Conservation (phyloP, 1,140 invertebrate genomes). For the Oreohelix idahoensis region DNA sequence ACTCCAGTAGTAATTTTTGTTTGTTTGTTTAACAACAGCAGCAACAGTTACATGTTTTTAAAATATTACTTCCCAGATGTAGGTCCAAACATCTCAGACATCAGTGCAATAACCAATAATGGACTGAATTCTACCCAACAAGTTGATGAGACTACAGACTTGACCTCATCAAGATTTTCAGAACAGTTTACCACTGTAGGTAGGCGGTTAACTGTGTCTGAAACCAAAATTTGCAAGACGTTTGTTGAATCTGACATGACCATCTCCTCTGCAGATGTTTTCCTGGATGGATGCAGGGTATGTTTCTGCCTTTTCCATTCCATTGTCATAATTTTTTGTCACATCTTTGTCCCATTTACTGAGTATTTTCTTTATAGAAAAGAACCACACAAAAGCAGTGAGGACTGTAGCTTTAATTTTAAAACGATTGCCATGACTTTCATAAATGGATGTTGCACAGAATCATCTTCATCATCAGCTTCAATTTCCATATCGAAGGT, state of each 20-base stretch:
- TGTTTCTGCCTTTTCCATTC: conserved; percentile 49
- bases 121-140: conserved; percentile 44
- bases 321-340: too few species aligned
- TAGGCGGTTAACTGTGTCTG: neutral
- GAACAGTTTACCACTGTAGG: neutral
- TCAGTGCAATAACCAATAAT: conserved; percentile 61
- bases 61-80: conserved; percentile 42
- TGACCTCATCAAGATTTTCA: conserved; percentile 20
- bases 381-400: too few species aligned
- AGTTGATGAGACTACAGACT: conserved; percentile 38
- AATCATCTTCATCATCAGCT: too few species aligned
- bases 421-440: too few species aligned
- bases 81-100: conserved; percentile 50
- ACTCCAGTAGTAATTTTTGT: too few species aligned
- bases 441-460: too few species aligned
- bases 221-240: conserved; percentile 31
- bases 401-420: too few species aligned
- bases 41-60: too few species aligned
- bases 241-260: conserved; percentile 43
- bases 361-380: too few species aligned
- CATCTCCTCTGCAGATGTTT: conserved; percentile 41
- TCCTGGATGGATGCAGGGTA: conserved; percentile 62
- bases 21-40: too few species aligned
- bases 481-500: too few species aligned
- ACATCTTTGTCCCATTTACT: too few species aligned